A percentile compares a stretch with the other conserved stretches of the same genome.
Conservation (phyloP, 2,888 invertebrate species). For the Mongoloraphidia duomilia region DNA sequence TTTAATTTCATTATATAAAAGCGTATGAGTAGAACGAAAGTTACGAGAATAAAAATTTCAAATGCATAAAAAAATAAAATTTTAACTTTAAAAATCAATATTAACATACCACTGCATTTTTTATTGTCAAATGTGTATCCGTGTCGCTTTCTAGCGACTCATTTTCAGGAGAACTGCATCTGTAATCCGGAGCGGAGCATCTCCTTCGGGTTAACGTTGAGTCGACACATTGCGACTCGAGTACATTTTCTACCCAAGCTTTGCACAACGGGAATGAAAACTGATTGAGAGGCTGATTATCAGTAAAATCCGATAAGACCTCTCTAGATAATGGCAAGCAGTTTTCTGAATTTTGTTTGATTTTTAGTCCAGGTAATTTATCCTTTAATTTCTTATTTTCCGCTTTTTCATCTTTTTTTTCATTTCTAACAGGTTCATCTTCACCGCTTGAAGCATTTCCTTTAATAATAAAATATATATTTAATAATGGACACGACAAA, state of each 20-base stretch:
- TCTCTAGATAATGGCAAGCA: background rate
- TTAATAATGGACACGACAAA: too few relatives aligned
- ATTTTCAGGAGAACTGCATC: conserved; percentile 8
- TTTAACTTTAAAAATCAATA: background rate
- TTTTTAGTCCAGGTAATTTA: background rate
- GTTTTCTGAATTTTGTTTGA: background rate
- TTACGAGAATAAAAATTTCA: background rate
- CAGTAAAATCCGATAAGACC: background rate
- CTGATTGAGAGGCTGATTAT: background rate
- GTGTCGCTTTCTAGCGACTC: conserved; percentile 6
- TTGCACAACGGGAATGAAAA: conserved; percentile 15
- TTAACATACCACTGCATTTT: background rate
- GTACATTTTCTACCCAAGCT: background rate
- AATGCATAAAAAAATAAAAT: background rate
- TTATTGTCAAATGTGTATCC: conserved; percentile 1
- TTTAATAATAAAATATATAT: too few relatives aligned
- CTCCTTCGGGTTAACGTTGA: background rate
- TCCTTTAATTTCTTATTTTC: conserved; percentile 33
- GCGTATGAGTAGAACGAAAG: too few relatives aligned
- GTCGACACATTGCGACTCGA: background rate
- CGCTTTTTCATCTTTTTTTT: conserved; percentile 29
- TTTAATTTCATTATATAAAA: too few relatives aligned
- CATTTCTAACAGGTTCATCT: conserved; percentile 29
- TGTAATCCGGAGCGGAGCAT: background rate
- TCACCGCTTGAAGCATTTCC: conserved; percentile 39